Evolutionary conservation across 2,888 invertebrate genomes (phyloP).

Genomic region (Nomada ferruginata): DNA sequence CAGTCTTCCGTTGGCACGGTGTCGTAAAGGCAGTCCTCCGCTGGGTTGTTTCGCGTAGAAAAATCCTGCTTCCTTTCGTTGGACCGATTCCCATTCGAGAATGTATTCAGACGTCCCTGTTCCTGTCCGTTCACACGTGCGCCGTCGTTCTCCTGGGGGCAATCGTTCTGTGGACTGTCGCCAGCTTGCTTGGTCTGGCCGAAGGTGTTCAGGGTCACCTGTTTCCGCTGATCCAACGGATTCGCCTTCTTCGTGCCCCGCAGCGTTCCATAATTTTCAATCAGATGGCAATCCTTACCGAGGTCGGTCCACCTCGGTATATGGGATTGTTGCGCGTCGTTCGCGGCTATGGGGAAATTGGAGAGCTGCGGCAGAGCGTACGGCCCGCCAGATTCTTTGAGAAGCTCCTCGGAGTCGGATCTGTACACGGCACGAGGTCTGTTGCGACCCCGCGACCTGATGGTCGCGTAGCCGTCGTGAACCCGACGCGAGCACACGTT

Average conservation of each 20-base stretch:
- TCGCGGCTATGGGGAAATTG: constrained; percentile 67
- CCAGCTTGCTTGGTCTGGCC: constrained; percentile 58
- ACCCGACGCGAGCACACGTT: constrained; percentile 85
- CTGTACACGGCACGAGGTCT: constrained; percentile 79
- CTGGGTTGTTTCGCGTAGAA: not conserved
- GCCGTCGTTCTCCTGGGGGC: constrained; percentile 3
- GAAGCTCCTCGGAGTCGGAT: constrained; percentile 78
- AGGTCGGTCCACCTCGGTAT: constrained; percentile 78
- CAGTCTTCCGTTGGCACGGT: constrained; percentile 62
- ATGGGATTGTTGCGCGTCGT: constrained; percentile 63
- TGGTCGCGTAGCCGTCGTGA: constrained; percentile 95
- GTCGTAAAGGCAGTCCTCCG: constrained; percentile 69
- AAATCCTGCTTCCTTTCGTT: constrained; percentile 33
- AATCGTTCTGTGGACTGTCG: constrained; percentile 6
- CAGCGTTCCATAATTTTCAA: constrained; percentile 80
- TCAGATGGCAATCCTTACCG: constrained; percentile 61
- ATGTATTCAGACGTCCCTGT: constrained; percentile 33
- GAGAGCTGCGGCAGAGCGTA: constrained; percentile 74
- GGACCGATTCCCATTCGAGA: constrained; percentile 18
- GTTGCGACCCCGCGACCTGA: constrained; percentile 87
- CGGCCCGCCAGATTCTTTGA: constrained; percentile 77
- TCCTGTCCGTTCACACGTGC: constrained; percentile 40
- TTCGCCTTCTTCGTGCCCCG: constrained; percentile 57
- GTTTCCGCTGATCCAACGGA: constrained; percentile 40
- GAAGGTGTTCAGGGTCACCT: constrained; percentile 77